Evolutionary conservation across 2,113 vertebrate species (phyloP).

Genomic region (Addax nasomaculatus): DNA sequence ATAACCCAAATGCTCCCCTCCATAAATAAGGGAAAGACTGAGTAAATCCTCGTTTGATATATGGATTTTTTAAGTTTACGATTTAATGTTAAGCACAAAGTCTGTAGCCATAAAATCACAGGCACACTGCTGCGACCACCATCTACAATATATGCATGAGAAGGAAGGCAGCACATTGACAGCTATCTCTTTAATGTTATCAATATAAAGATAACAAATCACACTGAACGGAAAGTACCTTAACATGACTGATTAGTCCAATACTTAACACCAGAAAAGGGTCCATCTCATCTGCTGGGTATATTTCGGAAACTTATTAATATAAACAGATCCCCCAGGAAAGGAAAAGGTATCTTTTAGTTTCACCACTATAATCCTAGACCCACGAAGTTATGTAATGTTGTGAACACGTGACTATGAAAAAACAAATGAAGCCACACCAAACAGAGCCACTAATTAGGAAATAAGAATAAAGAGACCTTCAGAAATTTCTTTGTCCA

Average conservation of each 20-base stretch:
- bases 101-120: neutral
- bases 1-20: neutral
- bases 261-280: neutral
- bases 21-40: neutral
- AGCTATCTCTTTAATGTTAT: neutral
- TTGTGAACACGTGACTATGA: neutral
- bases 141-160: neutral
- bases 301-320: neutral
- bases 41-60: neutral
- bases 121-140: neutral
- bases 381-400: neutral
- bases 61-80: neutral
- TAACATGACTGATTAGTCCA: neutral
- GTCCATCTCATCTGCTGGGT: neutral
- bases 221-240: neutral
- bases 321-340: neutral
- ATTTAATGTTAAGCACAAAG: neutral
- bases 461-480: constrained; percentile 79
- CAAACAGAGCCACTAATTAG: neutral
- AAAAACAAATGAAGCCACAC: neutral
- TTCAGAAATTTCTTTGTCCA: constrained; percentile 91
- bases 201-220: neutral
- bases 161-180: neutral
- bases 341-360: neutral
- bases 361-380: neutral